Percentiles rank a stretch among this genome's conserved stretches.
These are phyloP conservation scores for Dolichopus griseipennis DNA, from an alignment of 2,888 invertebrate species.

Conservation along the genomic window DNA sequence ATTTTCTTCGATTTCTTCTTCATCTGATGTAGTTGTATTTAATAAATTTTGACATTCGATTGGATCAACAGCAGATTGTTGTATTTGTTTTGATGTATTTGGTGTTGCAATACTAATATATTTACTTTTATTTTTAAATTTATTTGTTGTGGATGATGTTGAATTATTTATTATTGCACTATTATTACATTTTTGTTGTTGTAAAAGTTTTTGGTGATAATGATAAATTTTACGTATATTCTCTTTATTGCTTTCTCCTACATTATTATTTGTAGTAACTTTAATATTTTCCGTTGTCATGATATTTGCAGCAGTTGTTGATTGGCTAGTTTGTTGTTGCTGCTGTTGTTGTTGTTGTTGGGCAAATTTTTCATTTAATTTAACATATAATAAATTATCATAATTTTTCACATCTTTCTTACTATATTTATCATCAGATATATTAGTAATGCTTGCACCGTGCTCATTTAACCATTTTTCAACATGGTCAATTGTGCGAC, in stretches of 20 bases:
- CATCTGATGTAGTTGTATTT: conserved; percentile 30
- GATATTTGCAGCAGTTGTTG: conserved; percentile 8
- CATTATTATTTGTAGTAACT: conserved; percentile 14
- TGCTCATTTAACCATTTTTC: conserved; percentile 46
- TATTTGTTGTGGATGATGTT: conserved; percentile 24
- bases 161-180: conserved; percentile 4
- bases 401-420: conserved; percentile 38
- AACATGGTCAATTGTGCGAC: conserved; percentile 41
- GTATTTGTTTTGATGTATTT: conserved; percentile 26
- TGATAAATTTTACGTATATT: conserved; percentile 27
- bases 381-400: conserved; percentile 40
- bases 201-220: conserved; percentile 25
- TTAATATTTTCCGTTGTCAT: neutral
- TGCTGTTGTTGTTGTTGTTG: conserved; percentile 20
- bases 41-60: conserved; percentile 36
- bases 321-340: conserved; percentile 7
- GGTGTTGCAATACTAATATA: conserved; percentile 15
- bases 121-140: conserved; percentile 18
- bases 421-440: conserved; percentile 26
- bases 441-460: conserved; percentile 23
- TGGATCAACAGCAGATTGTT: conserved; percentile 30
- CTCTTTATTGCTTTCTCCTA: conserved; percentile 20
- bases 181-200: conserved; percentile 21
- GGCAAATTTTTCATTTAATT: conserved; percentile 37
- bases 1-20: conserved; percentile 23